These are phyloP conservation scores for Nematostella vectensis DNA, from an alignment of 92 coral and sea anemone genomes.

Conservation along the genomic window DNA sequence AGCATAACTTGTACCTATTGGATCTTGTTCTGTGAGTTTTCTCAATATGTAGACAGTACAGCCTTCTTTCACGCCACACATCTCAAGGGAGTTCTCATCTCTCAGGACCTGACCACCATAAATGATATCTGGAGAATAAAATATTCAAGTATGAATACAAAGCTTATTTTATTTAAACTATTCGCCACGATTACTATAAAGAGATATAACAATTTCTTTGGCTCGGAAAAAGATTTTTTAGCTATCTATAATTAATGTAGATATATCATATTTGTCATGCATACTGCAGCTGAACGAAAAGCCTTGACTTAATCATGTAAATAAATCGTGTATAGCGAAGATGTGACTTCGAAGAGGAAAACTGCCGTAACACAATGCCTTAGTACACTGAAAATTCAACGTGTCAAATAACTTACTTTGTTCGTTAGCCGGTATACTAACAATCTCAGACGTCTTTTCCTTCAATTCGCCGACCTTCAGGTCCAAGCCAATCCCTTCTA, in stretches of 20 bases:
- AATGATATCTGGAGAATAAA: conserved; percentile 46
- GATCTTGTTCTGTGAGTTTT: conserved; percentile 44
- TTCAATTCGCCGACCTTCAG: conserved; percentile 64
- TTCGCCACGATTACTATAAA: background rate
- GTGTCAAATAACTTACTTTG: too few relatives aligned
- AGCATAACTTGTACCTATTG: conserved; percentile 74
- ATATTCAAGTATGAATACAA: background rate
- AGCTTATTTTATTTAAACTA: too few relatives aligned
- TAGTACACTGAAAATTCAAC: too few relatives aligned
- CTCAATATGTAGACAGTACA: conserved; percentile 67
- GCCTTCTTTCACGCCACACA: conserved; percentile 81
- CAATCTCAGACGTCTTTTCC: conserved; percentile 56
- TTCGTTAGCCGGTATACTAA: conserved; percentile 56
- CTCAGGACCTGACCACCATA: conserved; percentile 70
- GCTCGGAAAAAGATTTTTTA: background rate
- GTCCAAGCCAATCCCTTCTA: conserved; percentile 69
- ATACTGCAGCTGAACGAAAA: too few relatives aligned
- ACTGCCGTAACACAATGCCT: too few relatives aligned
- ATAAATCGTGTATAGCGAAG: too few relatives aligned
- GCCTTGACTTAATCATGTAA: too few relatives aligned
- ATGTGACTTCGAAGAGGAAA: too few relatives aligned
- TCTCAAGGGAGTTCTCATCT: conserved; percentile 61
- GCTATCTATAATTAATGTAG: too few relatives aligned
- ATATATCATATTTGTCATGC: too few relatives aligned
- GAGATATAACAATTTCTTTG: background rate